These are phyloP conservation scores for Trachelus iudaicus DNA, from an alignment of 2,888 invertebrate genomes.

Conservation along the genomic window DNA sequence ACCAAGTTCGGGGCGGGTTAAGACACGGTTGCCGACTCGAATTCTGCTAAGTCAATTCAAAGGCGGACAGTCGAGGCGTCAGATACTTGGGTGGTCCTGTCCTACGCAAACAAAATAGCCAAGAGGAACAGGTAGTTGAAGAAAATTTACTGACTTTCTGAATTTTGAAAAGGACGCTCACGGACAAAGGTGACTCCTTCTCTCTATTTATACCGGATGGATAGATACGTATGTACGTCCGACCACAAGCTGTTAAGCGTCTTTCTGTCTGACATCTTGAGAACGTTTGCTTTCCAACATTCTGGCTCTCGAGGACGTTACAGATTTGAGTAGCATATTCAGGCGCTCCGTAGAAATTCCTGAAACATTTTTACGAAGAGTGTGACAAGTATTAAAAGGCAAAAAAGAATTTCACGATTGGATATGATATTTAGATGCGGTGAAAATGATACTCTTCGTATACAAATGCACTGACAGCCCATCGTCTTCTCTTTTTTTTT, in stretches of 20 bases:
- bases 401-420: not conserved
- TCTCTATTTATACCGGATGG: slow-evolving; percentile 28
- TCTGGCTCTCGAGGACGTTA: not conserved
- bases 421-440: not conserved
- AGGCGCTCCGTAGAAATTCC: not conserved
- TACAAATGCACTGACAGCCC: not conserved
- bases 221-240: slow-evolving; percentile 29
- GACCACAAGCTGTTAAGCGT: slow-evolving; percentile 24
- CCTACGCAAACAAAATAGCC: slow-evolving; percentile 58
- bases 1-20: not conserved
- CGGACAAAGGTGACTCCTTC: slow-evolving; percentile 30
- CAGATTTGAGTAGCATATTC: not conserved
- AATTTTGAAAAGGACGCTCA: slow-evolving; percentile 29
- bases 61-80: slow-evolving; percentile 53
- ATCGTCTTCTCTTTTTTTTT: too few species aligned
- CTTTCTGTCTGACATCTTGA: not conserved
- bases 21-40: slow-evolving; percentile 19
- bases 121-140: slow-evolving; percentile 50
- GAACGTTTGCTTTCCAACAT: not conserved
- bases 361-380: not conserved
- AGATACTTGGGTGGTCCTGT: slow-evolving; percentile 58
- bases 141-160: slow-evolving; percentile 57
- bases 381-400: not conserved
- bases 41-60: slow-evolving; percentile 59
- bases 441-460: not conserved